Conservation (phyloP, 2,113 vertebrate species). For the Ascaphus truei region DNA sequence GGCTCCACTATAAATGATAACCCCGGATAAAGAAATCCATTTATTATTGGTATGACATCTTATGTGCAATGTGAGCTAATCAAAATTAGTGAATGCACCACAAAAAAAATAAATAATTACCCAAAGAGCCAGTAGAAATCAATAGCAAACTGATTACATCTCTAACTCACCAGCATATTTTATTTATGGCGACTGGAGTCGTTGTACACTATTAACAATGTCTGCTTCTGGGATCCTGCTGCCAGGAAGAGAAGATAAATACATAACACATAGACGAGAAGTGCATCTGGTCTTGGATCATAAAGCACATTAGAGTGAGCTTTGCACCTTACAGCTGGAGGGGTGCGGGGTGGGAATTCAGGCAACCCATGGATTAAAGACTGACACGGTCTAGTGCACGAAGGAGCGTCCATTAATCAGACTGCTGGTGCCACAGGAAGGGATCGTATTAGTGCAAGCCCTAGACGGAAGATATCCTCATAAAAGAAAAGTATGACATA, state of each 20-base stretch:
- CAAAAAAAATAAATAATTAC: not conserved
- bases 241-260: slow-evolving; percentile 41
- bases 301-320: slow-evolving; percentile 43
- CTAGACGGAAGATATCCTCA: slow-evolving; percentile 37
- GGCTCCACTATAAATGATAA: no score
- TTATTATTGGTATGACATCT: slow-evolving; percentile 46
- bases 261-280: slow-evolving; percentile 18
- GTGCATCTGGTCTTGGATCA: slow-evolving; percentile 33
- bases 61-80: slow-evolving; percentile 35
- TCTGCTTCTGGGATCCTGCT: slow-evolving; percentile 11
- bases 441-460: slow-evolving; percentile 15
- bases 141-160: not conserved
- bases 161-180: not conserved
- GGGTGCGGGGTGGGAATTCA: slow-evolving; percentile 30
- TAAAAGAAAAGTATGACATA: slow-evolving; percentile 35
- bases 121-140: no score
- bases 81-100: slow-evolving; percentile 29
- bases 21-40: no score
- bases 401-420: slow-evolving; percentile 11
- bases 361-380: slow-evolving; percentile 34
- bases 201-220: not conserved
- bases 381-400: slow-evolving; percentile 29
- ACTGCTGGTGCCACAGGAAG: not conserved
- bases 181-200: not conserved
- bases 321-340: slow-evolving; percentile 29